Evolutionary conservation across 2,888 invertebrate genomes (phyloP), one percentile per base, ranked within the genome.

Genomic region (Drosophila koepferae): DNA sequence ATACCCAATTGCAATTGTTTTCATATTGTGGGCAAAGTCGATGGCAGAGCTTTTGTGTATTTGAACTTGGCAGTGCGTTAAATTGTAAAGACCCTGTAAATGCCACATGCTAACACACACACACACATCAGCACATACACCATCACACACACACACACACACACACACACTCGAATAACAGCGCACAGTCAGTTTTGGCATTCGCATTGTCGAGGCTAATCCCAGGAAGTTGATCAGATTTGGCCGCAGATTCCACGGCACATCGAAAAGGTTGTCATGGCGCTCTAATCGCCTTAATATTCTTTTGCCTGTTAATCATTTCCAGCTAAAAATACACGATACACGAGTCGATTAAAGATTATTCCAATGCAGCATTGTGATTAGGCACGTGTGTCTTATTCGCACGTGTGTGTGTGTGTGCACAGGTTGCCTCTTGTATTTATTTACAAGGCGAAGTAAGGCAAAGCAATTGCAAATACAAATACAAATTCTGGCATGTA

Each of bases 31-130:
- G 77, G 72, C 71, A 76, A 80, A 72, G 81, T 72, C 69, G 69
- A 54, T 61, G 77, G 63, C 72, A 58, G 74, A 63, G 85, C 76
- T 84, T 89, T 74, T 89, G 89, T 87, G 85, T 89, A 89, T 85
- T 85, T 85, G 85, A 85, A 89, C 85, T 85, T 85, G 89, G 77
- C 85, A 89, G 85, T 85, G 85, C 85, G 85, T 85, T 85, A 85
- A 85, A 85, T 85, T 85, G 89, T 85, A 87, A 85, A 87, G 85
- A 74, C 85, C 85, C 71, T 62, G 62, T 65, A 86, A 86, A 75
- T 73, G 80, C 66, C 73, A 79, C 65, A 64, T 67, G 43, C 61
- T 49, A 18, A 43, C 66, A 64, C 53, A 64, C 38, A 61, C 72
- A 61, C 51, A 43, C 54, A 36, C 58, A 41, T 20, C 20, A 20